These are phyloP conservation scores for Tragelaphus scriptus DNA, from an alignment of 2,113 vertebrate genomes.

Conservation along the genomic window DNA sequence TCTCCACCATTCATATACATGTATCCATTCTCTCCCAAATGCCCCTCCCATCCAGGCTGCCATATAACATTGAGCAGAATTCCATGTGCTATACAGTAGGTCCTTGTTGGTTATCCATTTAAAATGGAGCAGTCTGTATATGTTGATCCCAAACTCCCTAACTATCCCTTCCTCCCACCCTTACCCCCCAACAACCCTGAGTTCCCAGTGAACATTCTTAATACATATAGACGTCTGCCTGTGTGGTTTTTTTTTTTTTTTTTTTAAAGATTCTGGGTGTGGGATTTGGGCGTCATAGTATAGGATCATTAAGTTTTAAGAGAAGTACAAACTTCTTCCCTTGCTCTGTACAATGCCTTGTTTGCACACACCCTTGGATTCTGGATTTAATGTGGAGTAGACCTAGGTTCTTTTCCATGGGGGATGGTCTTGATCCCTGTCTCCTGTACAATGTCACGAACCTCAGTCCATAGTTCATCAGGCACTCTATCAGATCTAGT, in stretches of 20 bases:
- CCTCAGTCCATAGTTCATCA: too few species aligned
- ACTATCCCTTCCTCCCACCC: neutral
- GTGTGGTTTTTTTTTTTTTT: neutral
- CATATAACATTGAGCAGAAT: neutral
- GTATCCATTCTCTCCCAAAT: neutral
- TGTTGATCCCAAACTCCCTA: neutral
- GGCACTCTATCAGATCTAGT: too few species aligned
- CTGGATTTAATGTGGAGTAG: neutral
- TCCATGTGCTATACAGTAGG: neutral
- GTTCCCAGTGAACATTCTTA: neutral
- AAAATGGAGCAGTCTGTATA: neutral
- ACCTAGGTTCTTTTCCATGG: neutral
- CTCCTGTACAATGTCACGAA: too few species aligned
- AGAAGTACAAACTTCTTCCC: neutral
- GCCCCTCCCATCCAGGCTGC: neutral
- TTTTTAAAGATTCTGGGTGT: neutral
- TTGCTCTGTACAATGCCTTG: neutral
- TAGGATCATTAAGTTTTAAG: neutral
- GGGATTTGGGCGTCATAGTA: neutral
- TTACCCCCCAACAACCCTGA: neutral
- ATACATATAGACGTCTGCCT: neutral
- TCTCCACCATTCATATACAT: neutral
- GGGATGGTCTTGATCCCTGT: too few species aligned
- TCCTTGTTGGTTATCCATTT: neutral
- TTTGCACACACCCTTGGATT: neutral